Conservation (phyloP, 2,113 vertebrate genomes). For the Gallinago undulata region DNA sequence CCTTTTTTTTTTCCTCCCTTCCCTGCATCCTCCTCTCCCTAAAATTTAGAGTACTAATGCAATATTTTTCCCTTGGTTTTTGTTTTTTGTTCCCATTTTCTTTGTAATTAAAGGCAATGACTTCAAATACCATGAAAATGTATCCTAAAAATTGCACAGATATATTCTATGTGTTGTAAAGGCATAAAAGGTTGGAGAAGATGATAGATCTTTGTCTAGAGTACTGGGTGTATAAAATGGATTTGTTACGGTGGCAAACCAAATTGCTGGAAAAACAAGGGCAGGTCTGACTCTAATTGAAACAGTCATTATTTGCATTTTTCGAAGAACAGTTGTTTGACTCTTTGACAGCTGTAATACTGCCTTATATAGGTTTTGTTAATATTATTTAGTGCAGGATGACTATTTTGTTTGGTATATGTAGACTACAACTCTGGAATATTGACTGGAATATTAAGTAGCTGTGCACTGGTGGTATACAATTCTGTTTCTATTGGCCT, state of each 20-base stretch:
- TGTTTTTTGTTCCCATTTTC: not conserved
- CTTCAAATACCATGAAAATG: not conserved
- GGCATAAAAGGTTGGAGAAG: not conserved
- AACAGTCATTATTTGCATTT: not conserved
- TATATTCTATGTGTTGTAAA: not conserved
- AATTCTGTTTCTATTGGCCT: not conserved
- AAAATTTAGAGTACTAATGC: not conserved
- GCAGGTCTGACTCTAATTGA: not conserved
- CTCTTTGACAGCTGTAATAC: not conserved
- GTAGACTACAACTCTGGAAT: not conserved
- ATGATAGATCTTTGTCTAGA: not conserved
- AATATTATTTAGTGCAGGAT: not conserved
- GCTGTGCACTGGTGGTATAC: not conserved
- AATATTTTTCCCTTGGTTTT: not conserved
- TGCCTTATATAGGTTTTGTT: not conserved
- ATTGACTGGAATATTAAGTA: not conserved
- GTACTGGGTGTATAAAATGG: not conserved
- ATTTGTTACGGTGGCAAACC: not conserved
- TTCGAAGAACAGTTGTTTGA: not conserved
- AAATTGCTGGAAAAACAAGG: not conserved
- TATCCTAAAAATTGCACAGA: not conserved
- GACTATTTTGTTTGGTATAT: not conserved
- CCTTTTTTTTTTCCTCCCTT: not conserved
- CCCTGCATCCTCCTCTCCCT: accelerated
- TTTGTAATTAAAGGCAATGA: not conserved